Base-by-base conservation (phyloP, 2,888 invertebrate genomes). In the Mystacides longicornis region DNA sequence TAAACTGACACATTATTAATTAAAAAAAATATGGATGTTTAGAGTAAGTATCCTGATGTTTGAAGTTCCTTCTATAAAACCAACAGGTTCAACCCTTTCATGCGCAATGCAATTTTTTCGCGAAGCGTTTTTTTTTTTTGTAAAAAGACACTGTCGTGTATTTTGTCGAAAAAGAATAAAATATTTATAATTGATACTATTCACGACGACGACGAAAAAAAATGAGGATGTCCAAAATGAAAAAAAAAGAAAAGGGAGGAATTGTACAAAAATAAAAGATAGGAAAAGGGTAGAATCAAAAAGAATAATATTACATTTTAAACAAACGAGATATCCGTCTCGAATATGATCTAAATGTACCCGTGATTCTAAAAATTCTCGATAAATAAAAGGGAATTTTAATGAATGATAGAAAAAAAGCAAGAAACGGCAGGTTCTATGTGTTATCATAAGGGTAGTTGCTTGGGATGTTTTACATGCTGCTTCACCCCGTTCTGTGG, bases 311-410 rank as follows among this genome's bases (percentile, higher is more conserved):
- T n/a, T 37, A 37, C 16, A 37, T 37, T 37, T n/a, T 37, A 37
- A 14, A 37, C 37, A 37, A 37, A 37, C 37, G 37, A 57, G 47
- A 23, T 22, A 48, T 45, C 33, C 37, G 42, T 49, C 46, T 49
- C 37, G 31, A 56, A 56, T 60, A 58, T 52, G n/a, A n/a, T n/a
- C n/a, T n/a, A n/a, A n/a, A n/a, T n/a, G n/a, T n/a, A n/a, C n/a
- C 55, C 58, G 55, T 57, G 60, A 57, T 57, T 58, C 53, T 55
- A 23, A 53, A n/a, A 60, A 60, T 59, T 58, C 58, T 60, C 60
- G 59, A 60, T 60, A 60, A 60, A 60, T 60, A 60, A 60, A n/a
- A 60, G 60, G 59, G 60, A 58, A 60, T 60, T 56, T 60, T 60
- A 60, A 60, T 57, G 60, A 60, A 60, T 52, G 60, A 60, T 52